Evolutionary conservation across 2,113 vertebrate species (phyloP).

Genomic region (Gulo gulo): DNA sequence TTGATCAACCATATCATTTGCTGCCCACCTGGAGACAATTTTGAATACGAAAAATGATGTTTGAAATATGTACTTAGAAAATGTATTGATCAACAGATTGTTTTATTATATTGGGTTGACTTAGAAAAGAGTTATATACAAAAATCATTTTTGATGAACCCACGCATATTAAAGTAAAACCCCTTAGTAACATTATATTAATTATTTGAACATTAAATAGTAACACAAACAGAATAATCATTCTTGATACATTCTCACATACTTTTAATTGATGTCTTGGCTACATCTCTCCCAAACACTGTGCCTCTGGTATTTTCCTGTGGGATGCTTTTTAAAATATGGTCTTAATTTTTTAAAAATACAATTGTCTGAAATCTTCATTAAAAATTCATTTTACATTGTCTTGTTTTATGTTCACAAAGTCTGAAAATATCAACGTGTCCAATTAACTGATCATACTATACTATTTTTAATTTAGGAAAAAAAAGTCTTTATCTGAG

Average conservation of each 20-base stretch:
- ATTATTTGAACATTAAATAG: neutral
- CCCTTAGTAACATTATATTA: neutral
- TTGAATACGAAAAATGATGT: neutral
- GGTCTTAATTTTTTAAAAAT: neutral
- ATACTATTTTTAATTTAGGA: neutral
- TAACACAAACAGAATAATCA: neutral
- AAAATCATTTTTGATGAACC: neutral
- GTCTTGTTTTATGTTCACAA: conserved; percentile 6
- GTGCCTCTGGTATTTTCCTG: neutral
- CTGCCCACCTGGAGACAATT: neutral
- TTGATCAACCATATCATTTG: neutral
- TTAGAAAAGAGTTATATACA: neutral
- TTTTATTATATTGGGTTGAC: neutral
- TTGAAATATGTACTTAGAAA: neutral
- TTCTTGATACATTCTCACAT: neutral
- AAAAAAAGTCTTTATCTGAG: neutral
- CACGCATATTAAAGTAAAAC: neutral
- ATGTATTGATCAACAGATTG: neutral
- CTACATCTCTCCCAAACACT: neutral
- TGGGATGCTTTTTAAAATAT: neutral
- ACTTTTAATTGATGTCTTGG: neutral
- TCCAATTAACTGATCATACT: neutral
- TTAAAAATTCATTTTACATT: neutral
- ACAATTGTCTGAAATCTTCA: neutral
- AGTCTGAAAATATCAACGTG: neutral